Base-by-base conservation (phyloP, 2,888 invertebrate species). In the Andrena praecox region DNA sequence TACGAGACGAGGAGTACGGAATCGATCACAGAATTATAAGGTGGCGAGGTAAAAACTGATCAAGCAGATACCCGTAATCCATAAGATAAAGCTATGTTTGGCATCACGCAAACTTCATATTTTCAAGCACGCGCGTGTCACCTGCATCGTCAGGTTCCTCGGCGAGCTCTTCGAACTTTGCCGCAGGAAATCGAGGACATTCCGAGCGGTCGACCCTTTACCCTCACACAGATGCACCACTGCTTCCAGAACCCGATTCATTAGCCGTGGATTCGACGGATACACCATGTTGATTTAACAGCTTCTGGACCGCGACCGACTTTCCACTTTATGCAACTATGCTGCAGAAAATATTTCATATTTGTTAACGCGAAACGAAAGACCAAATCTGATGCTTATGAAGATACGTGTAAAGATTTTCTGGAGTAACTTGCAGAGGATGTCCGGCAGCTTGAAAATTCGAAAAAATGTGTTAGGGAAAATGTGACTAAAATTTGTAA, bases 101-200 rank as follows among this genome's bases (percentile, higher is more conserved):
- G 2, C 20, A 52, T 52, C 20, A 20, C 20, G 52, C 8, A 20
- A 20, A 52, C 52, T 20, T 20, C 52, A 20, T 52, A 20, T 52
- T 20, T 35, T 2, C 27, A 24, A 67, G 59, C 24, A 4, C 0
- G 31, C 16, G 27, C 29, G 2, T 70, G 35, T 87, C 70, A 91
- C 93, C 90, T 93, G 90, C 79, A 91, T 76, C 52, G 91, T 89
- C 42, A 92, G 72, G 74, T 90, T 91, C 75, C 90, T 90, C 29
- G 83, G 35, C 6, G 85, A 27, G 10, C 52, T 33, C 2, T 85
- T 84, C 1, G 87, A 81, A 64, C 79, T 81, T 52, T 84, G 80
- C 35, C 85, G 90, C 5, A 93, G 82, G 24, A 89, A 89, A 54
- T 87, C 83, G 10, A 92, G 89, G 27, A 93, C 87, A 12, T 92